Evolutionary conservation across 2,888 invertebrate genomes (phyloP).

Genomic region (Ceriagrion tenellum): DNA sequence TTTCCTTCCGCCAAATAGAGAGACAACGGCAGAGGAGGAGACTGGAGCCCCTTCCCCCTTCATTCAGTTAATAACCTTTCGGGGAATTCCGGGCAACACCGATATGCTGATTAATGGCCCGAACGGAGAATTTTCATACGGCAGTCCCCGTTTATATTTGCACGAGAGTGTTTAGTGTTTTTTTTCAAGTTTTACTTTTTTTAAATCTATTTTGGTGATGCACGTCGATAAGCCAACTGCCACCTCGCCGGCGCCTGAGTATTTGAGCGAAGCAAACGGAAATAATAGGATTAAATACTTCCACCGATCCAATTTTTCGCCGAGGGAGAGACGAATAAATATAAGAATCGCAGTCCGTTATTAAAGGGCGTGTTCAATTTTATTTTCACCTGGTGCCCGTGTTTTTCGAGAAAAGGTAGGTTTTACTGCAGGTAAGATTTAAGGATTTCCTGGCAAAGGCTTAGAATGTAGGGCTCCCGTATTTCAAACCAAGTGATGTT

Average conservation of each 20-base stretch:
- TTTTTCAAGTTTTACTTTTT: background rate
- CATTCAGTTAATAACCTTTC: conserved; percentile 49
- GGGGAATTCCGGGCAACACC: conserved; percentile 2
- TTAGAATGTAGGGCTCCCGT: too few species aligned
- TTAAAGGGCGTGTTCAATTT: too few species aligned
- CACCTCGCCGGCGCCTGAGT: background rate
- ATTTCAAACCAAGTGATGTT: too few species aligned
- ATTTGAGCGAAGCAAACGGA: background rate
- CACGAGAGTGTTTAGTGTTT: background rate
- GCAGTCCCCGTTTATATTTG: conserved; percentile 24
- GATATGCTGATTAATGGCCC: conserved; percentile 60
- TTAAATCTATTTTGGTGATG: background rate
- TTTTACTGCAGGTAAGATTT: too few species aligned
- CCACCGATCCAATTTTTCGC: too few species aligned
- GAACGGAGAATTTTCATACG: conserved; percentile 38
- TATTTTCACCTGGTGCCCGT: too few species aligned
- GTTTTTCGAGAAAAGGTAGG: too few species aligned
- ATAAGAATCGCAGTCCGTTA: background rate
- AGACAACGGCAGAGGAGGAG: background rate
- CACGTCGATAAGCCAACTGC: background rate
- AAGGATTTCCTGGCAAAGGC: too few species aligned
- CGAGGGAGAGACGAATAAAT: background rate
- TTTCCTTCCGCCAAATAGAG: background rate
- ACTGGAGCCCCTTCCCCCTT: background rate
- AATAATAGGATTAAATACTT: background rate